These are phyloP conservation scores for Alosa sapidissima DNA, from an alignment of 2,797 vertebrate genomes.

Conservation along the genomic window DNA sequence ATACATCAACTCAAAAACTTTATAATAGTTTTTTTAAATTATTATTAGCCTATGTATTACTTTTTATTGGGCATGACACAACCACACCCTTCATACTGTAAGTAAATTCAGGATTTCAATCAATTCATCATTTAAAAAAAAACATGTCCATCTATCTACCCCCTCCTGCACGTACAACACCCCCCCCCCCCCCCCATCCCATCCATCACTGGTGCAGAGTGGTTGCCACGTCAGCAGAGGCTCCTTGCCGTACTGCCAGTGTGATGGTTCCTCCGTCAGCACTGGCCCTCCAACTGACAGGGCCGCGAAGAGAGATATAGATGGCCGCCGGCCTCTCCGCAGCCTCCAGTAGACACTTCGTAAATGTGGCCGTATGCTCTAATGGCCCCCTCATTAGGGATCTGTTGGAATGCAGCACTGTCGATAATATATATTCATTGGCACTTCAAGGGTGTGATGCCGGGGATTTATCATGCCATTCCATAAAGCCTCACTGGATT, in stretches of 20 bases:
- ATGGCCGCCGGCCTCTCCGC: background rate
- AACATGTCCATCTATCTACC: background rate
- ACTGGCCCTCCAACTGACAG: background rate
- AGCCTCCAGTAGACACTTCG: background rate
- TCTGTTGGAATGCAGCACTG: conserved; percentile 6
- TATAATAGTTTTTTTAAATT: background rate
- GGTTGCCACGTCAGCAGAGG: background rate
- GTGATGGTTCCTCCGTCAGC: background rate
- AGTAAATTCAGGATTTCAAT: background rate
- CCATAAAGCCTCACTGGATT: conserved; percentile 11
- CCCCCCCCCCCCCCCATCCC: background rate
- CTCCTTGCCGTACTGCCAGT: background rate
- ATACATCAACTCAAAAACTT: background rate
- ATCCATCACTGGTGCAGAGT: conserved; percentile 10
- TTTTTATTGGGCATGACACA: background rate
- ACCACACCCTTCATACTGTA: background rate
- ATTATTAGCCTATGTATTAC: background rate
- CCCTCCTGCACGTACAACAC: background rate
- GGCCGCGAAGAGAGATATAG: conserved; percentile 16
- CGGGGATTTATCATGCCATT: conserved; percentile 16
- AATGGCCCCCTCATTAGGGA: conserved; percentile 18
- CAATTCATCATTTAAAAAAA: background rate
- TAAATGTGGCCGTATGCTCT: conserved; percentile 21
- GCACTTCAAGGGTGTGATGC: conserved; percentile 19
- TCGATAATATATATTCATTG: conserved; percentile 20